Conservation (phyloP, 37 sponge, comb jelly and placozoan species). For the Spongilla lacustris region DNA sequence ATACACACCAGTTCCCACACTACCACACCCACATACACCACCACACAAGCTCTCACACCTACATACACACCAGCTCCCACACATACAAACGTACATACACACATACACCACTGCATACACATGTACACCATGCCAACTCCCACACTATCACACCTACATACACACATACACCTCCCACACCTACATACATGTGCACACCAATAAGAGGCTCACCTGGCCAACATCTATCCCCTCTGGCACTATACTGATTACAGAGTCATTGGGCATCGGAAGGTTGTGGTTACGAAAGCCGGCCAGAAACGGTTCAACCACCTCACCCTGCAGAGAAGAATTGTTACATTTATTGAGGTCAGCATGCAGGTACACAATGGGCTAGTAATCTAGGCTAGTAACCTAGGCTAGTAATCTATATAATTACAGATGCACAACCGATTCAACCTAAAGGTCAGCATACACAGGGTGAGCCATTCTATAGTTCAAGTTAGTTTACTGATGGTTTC, state of each 20-base stretch:
- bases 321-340: not conserved
- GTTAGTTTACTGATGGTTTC: too few species aligned
- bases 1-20: too few species aligned
- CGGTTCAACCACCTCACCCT: slow-evolving; percentile 55
- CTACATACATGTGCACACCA: not conserved
- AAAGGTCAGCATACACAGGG: too few species aligned
- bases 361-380: not conserved
- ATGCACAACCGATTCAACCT: too few species aligned
- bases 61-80: too few species aligned
- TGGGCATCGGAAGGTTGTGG: slow-evolving; percentile 44
- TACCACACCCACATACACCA: too few species aligned
- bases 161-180: not conserved
- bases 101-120: not conserved
- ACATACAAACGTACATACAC: not conserved
- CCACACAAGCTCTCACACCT: too few species aligned
- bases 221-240: slow-evolving; percentile 23
- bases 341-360: not conserved
- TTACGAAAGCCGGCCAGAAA: slow-evolving; percentile 34
- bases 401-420: too few species aligned
- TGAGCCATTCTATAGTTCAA: too few species aligned
- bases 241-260: slow-evolving; percentile 44
- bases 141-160: not conserved
- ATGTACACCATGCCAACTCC: not conserved
- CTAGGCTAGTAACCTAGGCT: too few species aligned
- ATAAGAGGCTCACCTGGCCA: not conserved